Conservation (phyloP, 1,140 invertebrate genomes). For the Pseudomyrmex cubaensis region DNA sequence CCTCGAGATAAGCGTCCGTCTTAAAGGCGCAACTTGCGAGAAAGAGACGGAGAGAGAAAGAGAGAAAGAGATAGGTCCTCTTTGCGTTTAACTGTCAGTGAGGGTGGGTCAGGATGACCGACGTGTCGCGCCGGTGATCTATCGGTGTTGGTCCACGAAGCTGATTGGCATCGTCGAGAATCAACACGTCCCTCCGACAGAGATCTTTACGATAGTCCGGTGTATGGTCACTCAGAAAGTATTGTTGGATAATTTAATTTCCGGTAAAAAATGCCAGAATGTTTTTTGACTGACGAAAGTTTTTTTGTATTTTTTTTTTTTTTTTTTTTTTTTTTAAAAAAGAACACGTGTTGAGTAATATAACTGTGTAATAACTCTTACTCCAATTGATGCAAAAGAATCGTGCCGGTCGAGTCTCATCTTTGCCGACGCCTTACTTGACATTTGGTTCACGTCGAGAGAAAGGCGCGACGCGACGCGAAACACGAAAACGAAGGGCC, state of each 20-base stretch:
- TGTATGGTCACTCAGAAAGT: not conserved
- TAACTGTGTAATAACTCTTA: not conserved
- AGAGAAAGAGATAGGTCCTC: not conserved
- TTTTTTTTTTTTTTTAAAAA: too few species aligned
- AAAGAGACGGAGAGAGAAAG: not conserved
- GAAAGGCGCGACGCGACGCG: conserved; percentile 68
- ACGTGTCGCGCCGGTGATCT: conserved; percentile 50
- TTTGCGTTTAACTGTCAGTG: conserved; percentile 52
- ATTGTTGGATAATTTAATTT: conserved; percentile 6
- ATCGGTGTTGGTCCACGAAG: conserved; percentile 41
- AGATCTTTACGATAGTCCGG: conserved; percentile 12
- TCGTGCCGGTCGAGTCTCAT: conserved; percentile 8
- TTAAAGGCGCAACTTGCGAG: conserved; percentile 41
- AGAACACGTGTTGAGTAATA: not conserved
- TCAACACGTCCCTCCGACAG: conserved; percentile 33
- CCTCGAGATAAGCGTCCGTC: conserved; percentile 47
- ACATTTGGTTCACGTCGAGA: conserved; percentile 62
- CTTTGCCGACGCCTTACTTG: conserved; percentile 44
- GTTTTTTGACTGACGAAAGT: not conserved
- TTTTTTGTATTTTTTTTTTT: too few species aligned
- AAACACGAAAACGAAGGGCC: conserved; percentile 56
- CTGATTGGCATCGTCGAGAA: conserved; percentile 55
- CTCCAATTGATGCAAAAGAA: conserved; percentile 19
- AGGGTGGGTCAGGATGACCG: conserved; percentile 33
- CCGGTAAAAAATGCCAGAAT: not conserved